phyloP scores from a whole-genome alignment of 2,113 vertebrate genomes.

The Equus przewalskii region DNA sequence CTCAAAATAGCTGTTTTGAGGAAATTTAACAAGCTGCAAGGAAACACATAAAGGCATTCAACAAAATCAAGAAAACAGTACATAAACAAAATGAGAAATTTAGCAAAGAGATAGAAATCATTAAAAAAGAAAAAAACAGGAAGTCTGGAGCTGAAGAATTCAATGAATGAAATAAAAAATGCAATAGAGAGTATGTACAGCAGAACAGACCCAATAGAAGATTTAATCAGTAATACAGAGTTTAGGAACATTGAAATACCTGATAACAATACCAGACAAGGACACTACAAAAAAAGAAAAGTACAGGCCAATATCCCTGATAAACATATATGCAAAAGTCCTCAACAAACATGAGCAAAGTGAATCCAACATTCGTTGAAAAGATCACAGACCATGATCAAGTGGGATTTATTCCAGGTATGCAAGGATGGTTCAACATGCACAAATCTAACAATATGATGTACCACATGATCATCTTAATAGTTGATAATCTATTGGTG shows the following conservation, averaged over 20 bases:
- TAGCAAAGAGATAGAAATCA: not conserved
- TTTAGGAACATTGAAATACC: not conserved
- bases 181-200: not conserved
- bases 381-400: too few species aligned
- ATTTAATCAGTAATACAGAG: not conserved
- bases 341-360: too few species aligned
- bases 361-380: too few species aligned
- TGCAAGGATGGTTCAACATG: too few species aligned
- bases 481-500: too few species aligned
- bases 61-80: not conserved
- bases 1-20: not conserved
- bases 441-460: too few species aligned
- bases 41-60: not conserved
- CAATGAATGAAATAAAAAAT: not conserved
- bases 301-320: too few species aligned
- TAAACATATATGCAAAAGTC: too few species aligned
- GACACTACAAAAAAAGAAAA: too few species aligned
- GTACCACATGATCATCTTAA: too few species aligned
- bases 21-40: not conserved
- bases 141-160: not conserved
- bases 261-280: too few species aligned
- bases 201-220: not conserved
- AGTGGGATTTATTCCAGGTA: too few species aligned
- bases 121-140: not conserved
- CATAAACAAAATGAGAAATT: not conserved